These are phyloP conservation scores for Pica pica DNA, from an alignment of 2,113 vertebrate genomes.

Conservation along the genomic window DNA sequence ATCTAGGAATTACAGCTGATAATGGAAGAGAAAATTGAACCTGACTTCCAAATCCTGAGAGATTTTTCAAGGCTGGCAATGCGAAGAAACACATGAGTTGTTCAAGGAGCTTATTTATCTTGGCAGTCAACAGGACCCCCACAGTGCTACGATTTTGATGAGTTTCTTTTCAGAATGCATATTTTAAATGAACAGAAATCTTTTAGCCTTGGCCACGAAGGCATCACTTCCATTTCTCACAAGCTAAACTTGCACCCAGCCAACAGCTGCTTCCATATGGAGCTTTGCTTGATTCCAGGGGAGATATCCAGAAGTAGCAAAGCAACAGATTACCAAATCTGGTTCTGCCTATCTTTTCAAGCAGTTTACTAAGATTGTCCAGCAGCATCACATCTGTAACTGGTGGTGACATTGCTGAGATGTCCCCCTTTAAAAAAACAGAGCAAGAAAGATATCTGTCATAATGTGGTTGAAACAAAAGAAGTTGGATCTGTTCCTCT, in stretches of 20 bases:
- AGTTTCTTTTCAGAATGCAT: neutral
- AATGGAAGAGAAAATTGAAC: neutral
- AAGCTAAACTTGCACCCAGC: neutral
- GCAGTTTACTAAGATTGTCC: neutral
- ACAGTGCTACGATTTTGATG: neutral
- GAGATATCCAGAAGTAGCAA: neutral
- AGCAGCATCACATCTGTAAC: neutral
- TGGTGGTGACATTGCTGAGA: neutral
- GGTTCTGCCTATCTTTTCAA: neutral
- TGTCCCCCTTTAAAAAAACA: neutral
- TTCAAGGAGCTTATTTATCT: conserved; percentile 7
- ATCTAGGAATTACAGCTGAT: neutral
- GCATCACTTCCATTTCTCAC: neutral
- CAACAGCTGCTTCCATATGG: neutral
- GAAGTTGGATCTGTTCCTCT: neutral
- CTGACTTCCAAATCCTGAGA: neutral
- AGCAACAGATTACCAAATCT: neutral
- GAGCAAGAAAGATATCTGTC: neutral
- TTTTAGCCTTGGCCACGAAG: neutral
- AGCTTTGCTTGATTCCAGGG: neutral
- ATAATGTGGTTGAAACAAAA: neutral
- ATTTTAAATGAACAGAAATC: neutral
- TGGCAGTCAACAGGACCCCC: neutral
- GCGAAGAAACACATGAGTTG: neutral
- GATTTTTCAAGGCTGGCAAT: neutral